Evolutionary conservation across 2,113 vertebrate genomes (phyloP).

Genomic region (Ctenomys sociabilis): DNA sequence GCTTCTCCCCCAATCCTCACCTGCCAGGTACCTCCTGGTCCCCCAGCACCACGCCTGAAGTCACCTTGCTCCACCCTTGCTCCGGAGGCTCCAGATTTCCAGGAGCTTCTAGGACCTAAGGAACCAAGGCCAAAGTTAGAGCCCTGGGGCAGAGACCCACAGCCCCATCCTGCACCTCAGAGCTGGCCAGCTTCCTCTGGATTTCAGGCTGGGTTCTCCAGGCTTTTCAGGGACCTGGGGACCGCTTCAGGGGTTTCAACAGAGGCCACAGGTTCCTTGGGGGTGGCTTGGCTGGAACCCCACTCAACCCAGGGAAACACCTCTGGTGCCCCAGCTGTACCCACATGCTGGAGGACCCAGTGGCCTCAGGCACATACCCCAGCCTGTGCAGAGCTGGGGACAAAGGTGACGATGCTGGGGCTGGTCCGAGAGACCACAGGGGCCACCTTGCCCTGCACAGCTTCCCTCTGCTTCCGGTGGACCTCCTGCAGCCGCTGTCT

Average conservation of each 20-base stretch:
- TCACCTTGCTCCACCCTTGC: conserved; percentile 71
- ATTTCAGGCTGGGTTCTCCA: neutral
- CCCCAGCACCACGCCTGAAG: conserved; percentile 55
- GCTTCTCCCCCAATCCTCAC: conserved; percentile 5
- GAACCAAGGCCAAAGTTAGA: neutral
- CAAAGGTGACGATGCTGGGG: conserved; percentile 75
- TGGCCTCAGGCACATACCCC: neutral
- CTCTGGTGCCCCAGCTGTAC: fast-evolving
- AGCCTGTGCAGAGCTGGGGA: neutral
- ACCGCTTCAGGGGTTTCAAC: neutral
- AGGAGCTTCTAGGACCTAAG: neutral
- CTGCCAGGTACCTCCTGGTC: conserved; percentile 68
- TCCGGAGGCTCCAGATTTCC: fast-evolving
- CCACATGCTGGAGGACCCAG: neutral
- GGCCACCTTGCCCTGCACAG: neutral
- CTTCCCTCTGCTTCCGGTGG: conserved; percentile 84
- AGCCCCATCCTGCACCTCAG: neutral
- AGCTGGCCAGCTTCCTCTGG: fast-evolving
- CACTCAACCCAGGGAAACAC: neutral
- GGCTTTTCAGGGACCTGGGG: neutral
- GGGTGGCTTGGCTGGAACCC: neutral
- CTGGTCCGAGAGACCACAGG: conserved; percentile 61
- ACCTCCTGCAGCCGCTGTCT: conserved; percentile 81
- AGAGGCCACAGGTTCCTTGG: neutral
- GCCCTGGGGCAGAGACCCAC: neutral